phyloP scores from a whole-genome alignment of 2,797 vertebrate species.

The Aselliscus stoliczkanus region DNA sequence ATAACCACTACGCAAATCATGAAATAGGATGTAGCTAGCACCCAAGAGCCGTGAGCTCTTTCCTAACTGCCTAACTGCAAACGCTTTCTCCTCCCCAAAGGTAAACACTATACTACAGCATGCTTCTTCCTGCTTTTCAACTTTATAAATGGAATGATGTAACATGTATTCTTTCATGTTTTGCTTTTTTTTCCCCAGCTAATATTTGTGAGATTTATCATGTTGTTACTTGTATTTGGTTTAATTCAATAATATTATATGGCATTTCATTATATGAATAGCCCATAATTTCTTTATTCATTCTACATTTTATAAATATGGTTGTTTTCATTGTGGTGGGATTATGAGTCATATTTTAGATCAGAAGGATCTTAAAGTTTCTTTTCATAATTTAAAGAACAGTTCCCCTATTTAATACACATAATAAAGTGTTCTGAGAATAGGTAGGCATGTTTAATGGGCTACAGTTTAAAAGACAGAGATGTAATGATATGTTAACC shows the following conservation, averaged over 20 bases:
- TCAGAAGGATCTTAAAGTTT: neutral
- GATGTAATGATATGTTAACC: neutral
- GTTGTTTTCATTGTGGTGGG: neutral
- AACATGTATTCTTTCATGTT: neutral
- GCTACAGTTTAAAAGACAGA: neutral
- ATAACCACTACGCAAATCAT: neutral
- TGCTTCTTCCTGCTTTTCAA: neutral
- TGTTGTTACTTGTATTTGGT: neutral
- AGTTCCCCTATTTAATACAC: neutral
- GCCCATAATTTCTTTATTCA: neutral
- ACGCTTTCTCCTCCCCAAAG: neutral
- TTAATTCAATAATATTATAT: neutral
- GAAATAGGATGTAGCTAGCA: neutral
- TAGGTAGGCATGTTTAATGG: neutral
- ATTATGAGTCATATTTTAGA: neutral
- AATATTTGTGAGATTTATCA: neutral
- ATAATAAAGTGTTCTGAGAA: conserved; percentile 8
- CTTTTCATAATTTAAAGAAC: neutral
- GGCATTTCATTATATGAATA: neutral
- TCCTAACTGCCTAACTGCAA: neutral
- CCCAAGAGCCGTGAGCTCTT: neutral
- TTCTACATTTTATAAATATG: neutral
- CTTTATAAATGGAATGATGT: neutral
- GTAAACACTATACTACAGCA: neutral
- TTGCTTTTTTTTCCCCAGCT: neutral